Evolutionary conservation across 53 echinoderm and acorn worm species (phyloP).

Genomic region (Luidia sarsii): DNA sequence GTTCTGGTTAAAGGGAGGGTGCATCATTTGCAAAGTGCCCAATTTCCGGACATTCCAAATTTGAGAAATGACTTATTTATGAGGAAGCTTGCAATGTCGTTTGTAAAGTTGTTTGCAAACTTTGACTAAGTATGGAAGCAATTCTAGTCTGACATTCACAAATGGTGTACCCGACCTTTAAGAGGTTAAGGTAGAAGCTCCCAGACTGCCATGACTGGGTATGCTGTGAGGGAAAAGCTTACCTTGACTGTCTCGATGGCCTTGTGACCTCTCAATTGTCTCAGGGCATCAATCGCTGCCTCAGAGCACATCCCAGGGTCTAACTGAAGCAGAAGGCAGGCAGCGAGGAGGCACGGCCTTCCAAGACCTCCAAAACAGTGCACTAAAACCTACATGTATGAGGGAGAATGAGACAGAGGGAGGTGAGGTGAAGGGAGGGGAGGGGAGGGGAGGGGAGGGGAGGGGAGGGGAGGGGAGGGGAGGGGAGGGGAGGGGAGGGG

Average conservation of each 20-base stretch:
- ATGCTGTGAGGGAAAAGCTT: not conserved
- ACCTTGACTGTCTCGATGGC: conserved; percentile 98
- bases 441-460: too few species aligned
- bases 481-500: too few species aligned
- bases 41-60: too few species aligned
- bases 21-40: too few species aligned
- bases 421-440: too few species aligned
- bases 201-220: not conserved
- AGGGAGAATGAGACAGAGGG: too few species aligned
- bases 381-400: conserved; percentile 51
- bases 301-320: conserved; percentile 71
- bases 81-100: not conserved
- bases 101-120: not conserved
- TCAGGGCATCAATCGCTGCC: conserved; percentile 63
- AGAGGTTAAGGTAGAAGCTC: not conserved
- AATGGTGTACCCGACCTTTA: too few species aligned
- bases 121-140: not conserved
- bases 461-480: too few species aligned
- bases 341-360: conserved; percentile 80
- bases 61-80: not conserved
- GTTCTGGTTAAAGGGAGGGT: not conserved
- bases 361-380: conserved; percentile 91
- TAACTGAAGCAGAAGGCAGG: conserved; percentile 73
- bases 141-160: not conserved
- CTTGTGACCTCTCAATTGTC: conserved; percentile 72